Conservation (phyloP, 2,888 invertebrate species). For the Apodemia zela region DNA sequence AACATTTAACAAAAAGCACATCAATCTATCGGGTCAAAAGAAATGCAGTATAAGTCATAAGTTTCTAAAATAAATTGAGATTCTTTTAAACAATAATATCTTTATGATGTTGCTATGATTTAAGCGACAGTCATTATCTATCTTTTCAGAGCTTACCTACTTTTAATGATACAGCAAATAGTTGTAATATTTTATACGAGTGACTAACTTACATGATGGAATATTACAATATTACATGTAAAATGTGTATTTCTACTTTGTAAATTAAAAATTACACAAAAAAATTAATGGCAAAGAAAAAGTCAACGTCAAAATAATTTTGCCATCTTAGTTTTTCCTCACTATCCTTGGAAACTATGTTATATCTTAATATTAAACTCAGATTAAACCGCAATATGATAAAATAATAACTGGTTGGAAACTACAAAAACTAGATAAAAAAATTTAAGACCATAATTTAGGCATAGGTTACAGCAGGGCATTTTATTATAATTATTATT, state of each 20-base stretch:
- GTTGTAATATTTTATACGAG: background rate
- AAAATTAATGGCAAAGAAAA: background rate
- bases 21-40: conserved; percentile 56
- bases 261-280: background rate
- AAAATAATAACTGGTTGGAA: no score
- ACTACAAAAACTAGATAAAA: no score
- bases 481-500: background rate
- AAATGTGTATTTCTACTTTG: background rate
- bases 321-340: background rate
- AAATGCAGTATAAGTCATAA: conserved; percentile 58
- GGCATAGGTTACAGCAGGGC: no score
- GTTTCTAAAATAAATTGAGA: conserved; percentile 30
- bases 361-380: no score
- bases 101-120: conserved; percentile 27
- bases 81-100: conserved; percentile 28
- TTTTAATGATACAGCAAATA: conserved; percentile 22
- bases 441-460: no score
- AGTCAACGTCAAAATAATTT: background rate
- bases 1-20: conserved; percentile 72
- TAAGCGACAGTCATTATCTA: conserved; percentile 27
- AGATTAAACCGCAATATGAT: no score
- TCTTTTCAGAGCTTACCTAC: conserved; percentile 34
- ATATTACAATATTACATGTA: background rate
- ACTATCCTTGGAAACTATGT: no score
- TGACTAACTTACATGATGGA: background rate